These are phyloP conservation scores for Plutella xylostella DNA, from an alignment of 2,888 invertebrate genomes.

Conservation along the genomic window DNA sequence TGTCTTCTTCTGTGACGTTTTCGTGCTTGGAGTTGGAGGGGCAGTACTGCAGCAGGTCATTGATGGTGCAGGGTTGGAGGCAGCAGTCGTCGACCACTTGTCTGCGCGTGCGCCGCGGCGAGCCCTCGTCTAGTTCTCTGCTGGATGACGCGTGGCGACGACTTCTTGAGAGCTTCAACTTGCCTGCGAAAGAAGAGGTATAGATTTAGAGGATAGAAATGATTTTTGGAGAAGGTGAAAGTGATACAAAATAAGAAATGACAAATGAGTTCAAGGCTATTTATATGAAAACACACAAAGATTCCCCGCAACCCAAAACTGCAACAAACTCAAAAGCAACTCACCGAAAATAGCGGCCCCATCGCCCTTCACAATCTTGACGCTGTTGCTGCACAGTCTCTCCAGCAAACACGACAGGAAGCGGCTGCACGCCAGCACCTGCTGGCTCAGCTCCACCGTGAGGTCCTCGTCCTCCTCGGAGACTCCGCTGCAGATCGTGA, in stretches of 20 bases:
- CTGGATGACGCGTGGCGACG: no score
- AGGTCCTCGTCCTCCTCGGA: slow-evolving; percentile 21
- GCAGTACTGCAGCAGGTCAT: slow-evolving; percentile 46
- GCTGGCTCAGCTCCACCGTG: slow-evolving; percentile 40
- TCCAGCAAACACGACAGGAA: slow-evolving; percentile 42
- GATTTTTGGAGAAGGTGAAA: no score
- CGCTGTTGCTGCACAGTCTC: slow-evolving; percentile 44
- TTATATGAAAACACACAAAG: no score
- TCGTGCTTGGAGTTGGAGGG: slow-evolving; percentile 41
- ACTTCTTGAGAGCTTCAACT: no score
- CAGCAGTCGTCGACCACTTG: slow-evolving; percentile 53
- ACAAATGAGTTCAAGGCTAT: no score
- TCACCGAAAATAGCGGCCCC: slow-evolving; percentile 47
- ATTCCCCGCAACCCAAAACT: background rate
- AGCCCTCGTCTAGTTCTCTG: slow-evolving; percentile 37
- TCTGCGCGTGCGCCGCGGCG: no score
- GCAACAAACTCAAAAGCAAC: slow-evolving; percentile 10
- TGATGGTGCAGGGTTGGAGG: slow-evolving; percentile 40
- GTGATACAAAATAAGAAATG: no score
- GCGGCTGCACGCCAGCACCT: slow-evolving; percentile 41
- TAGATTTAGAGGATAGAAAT: no score
- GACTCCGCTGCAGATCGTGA: slow-evolving; percentile 13
- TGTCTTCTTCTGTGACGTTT: slow-evolving; percentile 12
- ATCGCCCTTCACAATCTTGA: slow-evolving; percentile 51
- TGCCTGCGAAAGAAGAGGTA: slow-evolving; percentile 40